Evolutionary conservation across 1,140 invertebrate genomes (phyloP), one percentile per base, ranked within the genome.

Genomic region (Thalassaphorura encarpata): DNA sequence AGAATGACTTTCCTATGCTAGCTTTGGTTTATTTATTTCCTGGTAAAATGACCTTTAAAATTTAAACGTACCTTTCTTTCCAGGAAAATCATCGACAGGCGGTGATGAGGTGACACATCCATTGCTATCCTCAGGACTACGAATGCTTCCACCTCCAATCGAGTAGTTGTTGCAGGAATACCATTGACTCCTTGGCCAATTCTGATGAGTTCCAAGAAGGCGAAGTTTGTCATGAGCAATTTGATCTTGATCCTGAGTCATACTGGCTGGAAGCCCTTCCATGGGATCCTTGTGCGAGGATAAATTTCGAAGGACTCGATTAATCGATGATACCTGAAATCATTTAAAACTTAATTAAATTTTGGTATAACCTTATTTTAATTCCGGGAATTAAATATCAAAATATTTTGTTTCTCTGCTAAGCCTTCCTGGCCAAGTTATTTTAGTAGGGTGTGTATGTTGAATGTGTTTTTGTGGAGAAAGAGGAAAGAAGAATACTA

Each of bases 251-350:
- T 61, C 52, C 19, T 54, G 45, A 5, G 51, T 27, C 36, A 60
- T 53, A 11, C 40, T 23, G 5, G 26, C 42, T 13, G 45, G 26
- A 19, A 63, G 33, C 8, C 54, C 55, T 15, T 64, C 61, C 21
- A 28, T 41, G 28, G 72, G 70, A 67, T 91, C 87, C 66, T 91
- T 95, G 70, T 93, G 88, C 5, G 89, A 86, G 0, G 90, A 87
- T 52, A 97, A 76, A 73, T 96, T 97, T 40, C 93, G 79, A 58
- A 97, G 76, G n/a, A 97, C 93, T 61, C 93, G 84, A 75, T 97
- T 97, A 66, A 97, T 97, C n/a, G 92, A 97, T 6, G 93, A 97
- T 39, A 97, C 92, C 92, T 96, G 54, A 21, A 43, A 47, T 28
- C 15, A 49, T 13, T 31, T 31, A 13, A 24, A 8, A 24, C 11